Evolutionary conservation across 2,888 invertebrate species (phyloP), one percentile per base, ranked within the genome.

Genomic region (Cyrtodaria siliqua): DNA sequence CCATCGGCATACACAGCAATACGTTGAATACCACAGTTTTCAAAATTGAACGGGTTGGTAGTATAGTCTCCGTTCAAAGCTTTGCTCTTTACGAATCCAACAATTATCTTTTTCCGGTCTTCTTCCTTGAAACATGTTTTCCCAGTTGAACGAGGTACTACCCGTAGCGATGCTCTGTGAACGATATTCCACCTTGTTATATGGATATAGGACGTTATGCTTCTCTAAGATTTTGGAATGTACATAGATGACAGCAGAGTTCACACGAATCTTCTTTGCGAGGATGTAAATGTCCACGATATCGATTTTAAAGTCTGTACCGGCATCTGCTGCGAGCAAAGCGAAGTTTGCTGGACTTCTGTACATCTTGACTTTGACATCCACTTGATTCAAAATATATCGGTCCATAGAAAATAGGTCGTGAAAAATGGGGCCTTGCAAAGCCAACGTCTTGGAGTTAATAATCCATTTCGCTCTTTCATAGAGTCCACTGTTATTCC

Each of bases 11-110:
- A 77, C 29, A 72, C 44, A 2, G 60, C 63, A 18, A 77, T 68
- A 14, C 52, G 52, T 27, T 50, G 47, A 16, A 78, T 20, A 16
- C 60, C 44, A 27, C 44, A 64, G n/a, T 72, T 62, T 53, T 77
- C 63, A 44, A 77, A 77, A 29, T 68, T 60, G 55, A 62, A 77
- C 8, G 72, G 77, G 47, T 77, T 77, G 16, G 27, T 40, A 14
- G 61, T 42, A 29, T 71, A 67, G 40, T 33, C 26, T 29, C 76
- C 76, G 18, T 55, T 62, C 18, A 64, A 20, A 16, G 55, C 60
- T 23, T 16, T 50, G 16, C 66, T 56, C 23, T 76, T 49, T 16
- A 61, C 70, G 38, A 75, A 75, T 6, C 59, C 66, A 23, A 75
- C 59, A 8, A 12, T 20, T 2, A 69, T 27, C 1, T 38, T 14